A percentile compares a stretch with the other conserved stretches of the same genome.
These are phyloP conservation scores for Xanthorhoe spadicearia DNA, from an alignment of 2,888 invertebrate species.

Conservation along the genomic window DNA sequence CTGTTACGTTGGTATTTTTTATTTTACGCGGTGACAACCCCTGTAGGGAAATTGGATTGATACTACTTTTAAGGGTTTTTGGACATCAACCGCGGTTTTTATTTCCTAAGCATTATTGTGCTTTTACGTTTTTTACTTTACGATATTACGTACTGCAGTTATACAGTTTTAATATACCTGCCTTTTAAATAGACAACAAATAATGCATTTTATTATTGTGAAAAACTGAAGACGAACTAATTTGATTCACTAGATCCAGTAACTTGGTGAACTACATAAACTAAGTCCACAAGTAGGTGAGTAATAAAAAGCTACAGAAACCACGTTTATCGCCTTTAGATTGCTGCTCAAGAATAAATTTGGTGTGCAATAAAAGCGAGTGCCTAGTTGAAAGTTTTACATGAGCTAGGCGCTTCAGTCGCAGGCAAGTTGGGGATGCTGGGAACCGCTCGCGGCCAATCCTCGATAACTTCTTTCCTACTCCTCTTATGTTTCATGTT, in stretches of 20 bases:
- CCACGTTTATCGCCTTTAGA: conserved; percentile 61
- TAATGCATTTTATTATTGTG: not conserved
- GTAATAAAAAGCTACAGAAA: conserved; percentile 54
- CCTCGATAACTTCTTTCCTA: conserved; percentile 60
- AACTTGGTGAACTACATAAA: conserved; percentile 18
- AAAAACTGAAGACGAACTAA: not conserved
- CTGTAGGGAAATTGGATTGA: conserved; percentile 83
- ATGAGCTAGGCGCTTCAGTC: conserved; percentile 54
- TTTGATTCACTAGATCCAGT: not conserved
- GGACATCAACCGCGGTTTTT: conserved; percentile 75
- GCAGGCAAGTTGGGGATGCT: conserved; percentile 47
- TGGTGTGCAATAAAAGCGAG: conserved; percentile 70
- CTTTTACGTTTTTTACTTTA: conserved; percentile 72
- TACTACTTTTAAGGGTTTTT: conserved; percentile 81
- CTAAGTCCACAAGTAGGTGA: conserved; percentile 44
- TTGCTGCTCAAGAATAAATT: conserved; percentile 62
- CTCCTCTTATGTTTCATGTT: conserved; percentile 54
- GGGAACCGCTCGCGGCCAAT: conserved; percentile 49
- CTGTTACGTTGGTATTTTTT: conserved; percentile 79
- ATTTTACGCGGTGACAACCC: conserved; percentile 80
- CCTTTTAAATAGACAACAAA: not conserved
- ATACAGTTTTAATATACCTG: not conserved
- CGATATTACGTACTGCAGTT: conserved; percentile 51
- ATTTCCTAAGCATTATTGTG: conserved; percentile 74
- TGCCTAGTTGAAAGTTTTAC: conserved; percentile 69